phyloP scores from a whole-genome alignment of 2,888 invertebrate genomes.

The Platynereis dumerilii region DNA sequence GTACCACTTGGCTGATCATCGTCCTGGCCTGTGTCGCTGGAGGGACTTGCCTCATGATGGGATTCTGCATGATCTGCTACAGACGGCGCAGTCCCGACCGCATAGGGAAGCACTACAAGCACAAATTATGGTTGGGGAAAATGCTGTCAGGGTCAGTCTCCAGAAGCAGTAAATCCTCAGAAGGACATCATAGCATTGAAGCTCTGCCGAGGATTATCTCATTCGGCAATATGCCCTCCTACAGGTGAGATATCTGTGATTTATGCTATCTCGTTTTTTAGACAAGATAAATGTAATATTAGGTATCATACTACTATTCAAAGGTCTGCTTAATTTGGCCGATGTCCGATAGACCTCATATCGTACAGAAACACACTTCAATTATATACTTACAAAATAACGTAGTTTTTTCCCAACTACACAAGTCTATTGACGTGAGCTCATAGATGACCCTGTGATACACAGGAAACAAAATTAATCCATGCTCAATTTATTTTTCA shows the following conservation, averaged over 20 bases:
- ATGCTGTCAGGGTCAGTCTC: conserved; percentile 14
- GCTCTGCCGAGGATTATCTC: conserved; percentile 51
- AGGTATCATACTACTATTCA: too few species aligned
- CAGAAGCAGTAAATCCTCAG: conserved; percentile 14
- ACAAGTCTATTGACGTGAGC: too few species aligned
- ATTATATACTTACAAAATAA: too few species aligned
- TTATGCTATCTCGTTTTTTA: too few species aligned
- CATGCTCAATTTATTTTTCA: too few species aligned
- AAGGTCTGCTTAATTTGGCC: too few species aligned
- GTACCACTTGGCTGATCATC: conserved; percentile 61
- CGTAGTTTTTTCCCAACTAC: too few species aligned
- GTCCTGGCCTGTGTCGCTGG: conserved; percentile 63
- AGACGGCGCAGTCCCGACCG: conserved; percentile 22
- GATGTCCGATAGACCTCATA: too few species aligned
- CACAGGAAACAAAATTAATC: too few species aligned
- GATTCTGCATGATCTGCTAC: conserved; percentile 63
- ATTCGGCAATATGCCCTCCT: conserved; percentile 64
- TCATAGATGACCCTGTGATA: too few species aligned
- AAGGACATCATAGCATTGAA: conserved; percentile 13
- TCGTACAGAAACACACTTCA: too few species aligned
- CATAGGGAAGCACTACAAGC: conserved; percentile 20
- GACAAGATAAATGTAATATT: too few species aligned
- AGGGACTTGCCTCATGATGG: conserved; percentile 60
- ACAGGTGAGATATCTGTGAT: conserved; percentile 47
- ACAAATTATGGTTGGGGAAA: conserved; percentile 15